phyloP scores from a whole-genome alignment of 2,888 invertebrate genomes.

The Caenorhabditis sp. region DNA sequence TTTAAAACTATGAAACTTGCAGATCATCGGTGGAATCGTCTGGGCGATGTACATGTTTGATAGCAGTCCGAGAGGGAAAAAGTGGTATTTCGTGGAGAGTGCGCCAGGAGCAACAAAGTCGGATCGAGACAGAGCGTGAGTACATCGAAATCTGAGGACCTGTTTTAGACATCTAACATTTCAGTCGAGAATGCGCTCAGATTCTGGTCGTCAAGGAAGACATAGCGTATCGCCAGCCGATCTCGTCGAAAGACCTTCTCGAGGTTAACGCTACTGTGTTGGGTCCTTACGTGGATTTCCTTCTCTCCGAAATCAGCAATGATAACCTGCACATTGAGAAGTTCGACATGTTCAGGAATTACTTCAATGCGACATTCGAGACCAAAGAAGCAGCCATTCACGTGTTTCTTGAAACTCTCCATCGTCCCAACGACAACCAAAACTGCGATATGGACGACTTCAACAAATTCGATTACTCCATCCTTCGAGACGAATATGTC shows the following conservation, averaged over 20 bases:
- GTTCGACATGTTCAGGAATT: neutral
- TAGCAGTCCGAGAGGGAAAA: neutral
- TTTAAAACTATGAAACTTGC: neutral
- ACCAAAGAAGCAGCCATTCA: neutral
- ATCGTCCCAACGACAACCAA: neutral
- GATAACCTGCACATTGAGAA: neutral
- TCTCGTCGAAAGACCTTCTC: neutral
- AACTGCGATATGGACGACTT: neutral
- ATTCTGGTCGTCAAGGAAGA: neutral
- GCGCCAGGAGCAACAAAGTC: neutral
- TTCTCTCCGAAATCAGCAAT: neutral
- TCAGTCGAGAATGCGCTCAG: neutral
- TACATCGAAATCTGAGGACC: neutral
- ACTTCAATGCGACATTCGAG: too few species aligned
- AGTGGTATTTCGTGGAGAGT: neutral
- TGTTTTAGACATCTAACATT: neutral
- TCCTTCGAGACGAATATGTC: neutral
- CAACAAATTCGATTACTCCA: neutral
- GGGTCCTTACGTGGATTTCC: neutral
- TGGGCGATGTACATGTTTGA: neutral
- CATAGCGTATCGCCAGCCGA: neutral
- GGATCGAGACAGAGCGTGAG: neutral
- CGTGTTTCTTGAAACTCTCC: neutral
- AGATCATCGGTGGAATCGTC: constrained; percentile 5
- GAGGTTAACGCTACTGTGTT: neutral